A percentile compares a stretch with the other conserved stretches of the same genome.
phyloP scores from a whole-genome alignment of 2,113 vertebrate genomes.

The Montifringilla adamsi region DNA sequence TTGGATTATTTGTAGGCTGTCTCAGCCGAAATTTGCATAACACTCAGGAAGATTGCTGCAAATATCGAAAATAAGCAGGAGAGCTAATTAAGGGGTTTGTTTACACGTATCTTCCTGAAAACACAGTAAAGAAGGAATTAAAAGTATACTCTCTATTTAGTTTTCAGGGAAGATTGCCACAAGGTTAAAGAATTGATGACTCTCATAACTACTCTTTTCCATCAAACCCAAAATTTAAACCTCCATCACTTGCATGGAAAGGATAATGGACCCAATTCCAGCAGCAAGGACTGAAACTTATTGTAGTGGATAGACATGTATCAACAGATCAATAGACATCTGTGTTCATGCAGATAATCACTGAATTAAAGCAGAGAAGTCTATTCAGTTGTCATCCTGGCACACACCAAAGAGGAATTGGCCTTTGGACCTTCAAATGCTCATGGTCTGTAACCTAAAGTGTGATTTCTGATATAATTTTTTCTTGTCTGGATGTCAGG shows the following conservation, averaged over 20 bases:
- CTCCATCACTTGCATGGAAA: not conserved
- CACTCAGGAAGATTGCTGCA: not conserved
- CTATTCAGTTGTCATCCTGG: not conserved
- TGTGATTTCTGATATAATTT: not conserved
- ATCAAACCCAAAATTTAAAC: not conserved
- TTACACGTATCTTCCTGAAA: not conserved
- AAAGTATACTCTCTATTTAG: not conserved
- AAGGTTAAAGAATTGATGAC: not conserved
- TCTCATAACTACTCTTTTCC: not conserved
- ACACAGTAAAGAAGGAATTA: not conserved
- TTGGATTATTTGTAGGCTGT: constrained; percentile 41
- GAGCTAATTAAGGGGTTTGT: constrained; percentile 9
- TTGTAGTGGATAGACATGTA: not conserved
- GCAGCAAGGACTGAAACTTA: not conserved
- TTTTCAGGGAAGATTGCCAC: not conserved
- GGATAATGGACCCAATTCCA: not conserved
- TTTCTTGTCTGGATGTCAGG: not conserved
- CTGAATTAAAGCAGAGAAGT: not conserved
- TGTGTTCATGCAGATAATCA: not conserved
- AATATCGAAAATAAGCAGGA: not conserved
- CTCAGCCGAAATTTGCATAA: constrained; percentile 27
- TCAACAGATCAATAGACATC: not conserved
- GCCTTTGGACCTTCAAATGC: not conserved
- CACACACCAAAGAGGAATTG: not conserved
- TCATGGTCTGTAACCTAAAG: not conserved